These are phyloP conservation scores for Premnoplex brunnescens DNA, from an alignment of 2,797 vertebrate species.

Conservation along the genomic window DNA sequence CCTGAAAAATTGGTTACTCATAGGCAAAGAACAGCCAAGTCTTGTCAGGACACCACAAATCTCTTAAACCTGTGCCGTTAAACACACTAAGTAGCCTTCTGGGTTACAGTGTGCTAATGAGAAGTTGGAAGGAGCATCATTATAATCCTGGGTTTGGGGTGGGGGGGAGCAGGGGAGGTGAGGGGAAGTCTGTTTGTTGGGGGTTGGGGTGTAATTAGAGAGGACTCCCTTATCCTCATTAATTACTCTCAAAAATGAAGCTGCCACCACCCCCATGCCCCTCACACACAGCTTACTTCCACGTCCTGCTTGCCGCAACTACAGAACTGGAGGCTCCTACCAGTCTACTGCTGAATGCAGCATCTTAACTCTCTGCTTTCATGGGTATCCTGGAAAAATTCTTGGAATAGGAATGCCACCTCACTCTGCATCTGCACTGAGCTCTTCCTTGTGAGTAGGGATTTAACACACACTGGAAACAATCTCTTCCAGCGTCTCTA, in stretches of 20 bases:
- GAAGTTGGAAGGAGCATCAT: background rate
- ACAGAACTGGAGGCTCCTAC: background rate
- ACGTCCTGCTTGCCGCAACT: background rate
- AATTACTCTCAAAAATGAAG: background rate
- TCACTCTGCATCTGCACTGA: background rate
- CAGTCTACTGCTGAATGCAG: background rate
- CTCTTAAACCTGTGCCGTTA: background rate
- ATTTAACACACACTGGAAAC: background rate
- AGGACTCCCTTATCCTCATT: background rate
- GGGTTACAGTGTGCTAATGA: background rate
- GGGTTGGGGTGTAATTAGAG: background rate
- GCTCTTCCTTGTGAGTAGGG: background rate
- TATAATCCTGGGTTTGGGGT: background rate
- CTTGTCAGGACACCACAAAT: background rate
- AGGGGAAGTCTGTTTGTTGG: background rate
- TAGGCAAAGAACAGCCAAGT: background rate
- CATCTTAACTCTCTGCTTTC: background rate
- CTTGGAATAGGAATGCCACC: background rate
- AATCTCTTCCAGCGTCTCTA: background rate
- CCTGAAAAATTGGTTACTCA: background rate
- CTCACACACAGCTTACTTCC: background rate
- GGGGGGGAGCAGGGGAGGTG: no score
- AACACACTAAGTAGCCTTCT: background rate
- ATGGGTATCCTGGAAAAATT: background rate
- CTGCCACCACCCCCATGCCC: background rate